Conservation (phyloP, 2,797 vertebrate species). For the Lophura swinhoii region DNA sequence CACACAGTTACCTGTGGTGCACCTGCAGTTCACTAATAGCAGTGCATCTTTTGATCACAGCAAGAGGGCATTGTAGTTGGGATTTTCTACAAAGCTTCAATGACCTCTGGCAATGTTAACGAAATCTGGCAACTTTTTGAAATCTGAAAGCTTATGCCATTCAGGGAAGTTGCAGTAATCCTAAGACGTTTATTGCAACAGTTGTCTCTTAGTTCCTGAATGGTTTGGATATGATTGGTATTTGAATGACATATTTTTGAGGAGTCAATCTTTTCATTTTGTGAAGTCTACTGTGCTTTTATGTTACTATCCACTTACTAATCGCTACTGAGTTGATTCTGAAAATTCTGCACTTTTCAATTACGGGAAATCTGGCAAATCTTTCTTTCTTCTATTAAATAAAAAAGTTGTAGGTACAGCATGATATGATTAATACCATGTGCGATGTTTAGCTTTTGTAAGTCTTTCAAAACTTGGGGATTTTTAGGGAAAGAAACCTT, state of each 20-base stretch:
- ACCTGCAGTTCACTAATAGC: neutral
- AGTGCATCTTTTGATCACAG: neutral
- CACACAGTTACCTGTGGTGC: neutral
- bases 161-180: neutral
- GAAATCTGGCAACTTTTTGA: neutral
- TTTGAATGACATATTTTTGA: slow-evolving; percentile 4
- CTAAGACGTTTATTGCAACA: neutral
- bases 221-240: neutral
- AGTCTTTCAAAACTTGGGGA: neutral
- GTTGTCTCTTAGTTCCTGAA: neutral
- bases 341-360: neutral
- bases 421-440: neutral
- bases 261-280: neutral
- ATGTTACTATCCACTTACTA: neutral
- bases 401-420: neutral
- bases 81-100: neutral
- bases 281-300: neutral
- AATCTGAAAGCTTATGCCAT: neutral
- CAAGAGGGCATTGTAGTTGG: neutral
- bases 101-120: neutral
- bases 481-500: neutral
- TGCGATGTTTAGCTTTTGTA: neutral
- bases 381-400: neutral
- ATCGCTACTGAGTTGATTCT: neutral
- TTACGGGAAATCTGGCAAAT: neutral